These are phyloP conservation scores for Eupithecia tripunctaria DNA, from an alignment of 2,888 invertebrate genomes.

Conservation along the genomic window DNA sequence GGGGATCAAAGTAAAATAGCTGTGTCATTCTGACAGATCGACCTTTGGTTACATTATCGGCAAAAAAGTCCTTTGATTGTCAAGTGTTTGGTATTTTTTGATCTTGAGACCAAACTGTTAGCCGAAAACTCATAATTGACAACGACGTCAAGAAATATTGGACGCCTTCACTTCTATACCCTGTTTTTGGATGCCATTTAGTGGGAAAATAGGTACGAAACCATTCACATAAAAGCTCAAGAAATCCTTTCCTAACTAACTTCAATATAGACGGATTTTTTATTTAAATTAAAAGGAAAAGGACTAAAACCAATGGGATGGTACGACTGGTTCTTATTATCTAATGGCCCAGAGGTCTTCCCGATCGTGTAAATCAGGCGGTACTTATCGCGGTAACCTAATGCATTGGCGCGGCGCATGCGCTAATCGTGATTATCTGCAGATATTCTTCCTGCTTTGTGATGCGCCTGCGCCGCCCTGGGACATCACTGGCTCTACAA, in stretches of 20 bases:
- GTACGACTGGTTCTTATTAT: conserved; percentile 3
- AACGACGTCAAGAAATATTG: no score
- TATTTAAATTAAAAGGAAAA: background rate
- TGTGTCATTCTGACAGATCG: conserved; percentile 20
- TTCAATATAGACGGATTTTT: background rate
- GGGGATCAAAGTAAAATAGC: conserved; percentile 17
- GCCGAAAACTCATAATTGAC: no score
- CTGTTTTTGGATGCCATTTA: no score
- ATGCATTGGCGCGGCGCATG: conserved; percentile 28
- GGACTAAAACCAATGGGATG: background rate
- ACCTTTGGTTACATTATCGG: background rate
- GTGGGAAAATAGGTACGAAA: no score
- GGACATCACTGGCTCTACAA: background rate
- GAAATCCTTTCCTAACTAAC: background rate
- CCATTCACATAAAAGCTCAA: background rate
- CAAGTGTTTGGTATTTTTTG: background rate
- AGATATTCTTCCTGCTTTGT: conserved; percentile 32
- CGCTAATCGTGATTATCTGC: conserved; percentile 29
- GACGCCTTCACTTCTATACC: no score
- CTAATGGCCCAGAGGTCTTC: conserved; percentile 21
- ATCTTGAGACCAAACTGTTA: no score
- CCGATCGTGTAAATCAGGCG: conserved; percentile 32
- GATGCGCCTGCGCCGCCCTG: conserved; percentile 15
- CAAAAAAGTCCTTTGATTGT: background rate
- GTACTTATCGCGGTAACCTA: conserved; percentile 31